Percentiles rank a stretch among this genome's conserved stretches.
Conservation (phyloP, 2,888 invertebrate genomes). For the Caenorhabditis sp. region DNA sequence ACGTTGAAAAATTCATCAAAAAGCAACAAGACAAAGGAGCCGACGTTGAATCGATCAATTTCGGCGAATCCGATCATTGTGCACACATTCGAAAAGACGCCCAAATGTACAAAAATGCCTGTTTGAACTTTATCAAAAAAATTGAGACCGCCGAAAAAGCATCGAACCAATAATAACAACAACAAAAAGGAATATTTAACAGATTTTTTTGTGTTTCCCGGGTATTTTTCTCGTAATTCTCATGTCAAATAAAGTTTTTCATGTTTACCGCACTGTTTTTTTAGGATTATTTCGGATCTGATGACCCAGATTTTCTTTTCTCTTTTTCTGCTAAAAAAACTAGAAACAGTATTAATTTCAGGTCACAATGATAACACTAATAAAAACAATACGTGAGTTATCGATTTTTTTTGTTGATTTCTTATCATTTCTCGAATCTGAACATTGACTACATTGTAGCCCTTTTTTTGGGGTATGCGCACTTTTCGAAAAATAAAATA, state of each 20-base stretch:
- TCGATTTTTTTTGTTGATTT: no score
- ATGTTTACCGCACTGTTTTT: neutral
- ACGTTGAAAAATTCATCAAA: constrained; percentile 42
- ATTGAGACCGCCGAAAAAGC: no score
- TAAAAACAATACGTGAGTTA: neutral
- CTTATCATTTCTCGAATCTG: no score
- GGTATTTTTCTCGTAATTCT: neutral
- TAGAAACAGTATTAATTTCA: neutral
- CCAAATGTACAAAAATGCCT: constrained; percentile 31
- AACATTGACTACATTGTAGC: no score
- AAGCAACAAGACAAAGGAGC: constrained; percentile 37
- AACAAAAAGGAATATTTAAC: neutral
- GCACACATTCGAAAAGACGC: constrained; percentile 39
- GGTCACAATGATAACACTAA: neutral
- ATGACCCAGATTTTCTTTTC: neutral
- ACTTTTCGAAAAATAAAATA: no score
- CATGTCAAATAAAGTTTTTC: neutral
- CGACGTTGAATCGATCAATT: constrained; percentile 34
- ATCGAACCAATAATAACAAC: neutral
- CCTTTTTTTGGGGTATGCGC: no score
- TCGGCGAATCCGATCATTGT: constrained; percentile 46
- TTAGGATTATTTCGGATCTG: neutral
- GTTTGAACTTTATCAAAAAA: constrained; percentile 35
- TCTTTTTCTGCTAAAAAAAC: neutral
- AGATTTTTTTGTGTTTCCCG: neutral